A percentile compares a stretch with the other conserved stretches of the same genome.
Conservation (phyloP, 2,797 vertebrate genomes). For the Simalia tracyae region DNA sequence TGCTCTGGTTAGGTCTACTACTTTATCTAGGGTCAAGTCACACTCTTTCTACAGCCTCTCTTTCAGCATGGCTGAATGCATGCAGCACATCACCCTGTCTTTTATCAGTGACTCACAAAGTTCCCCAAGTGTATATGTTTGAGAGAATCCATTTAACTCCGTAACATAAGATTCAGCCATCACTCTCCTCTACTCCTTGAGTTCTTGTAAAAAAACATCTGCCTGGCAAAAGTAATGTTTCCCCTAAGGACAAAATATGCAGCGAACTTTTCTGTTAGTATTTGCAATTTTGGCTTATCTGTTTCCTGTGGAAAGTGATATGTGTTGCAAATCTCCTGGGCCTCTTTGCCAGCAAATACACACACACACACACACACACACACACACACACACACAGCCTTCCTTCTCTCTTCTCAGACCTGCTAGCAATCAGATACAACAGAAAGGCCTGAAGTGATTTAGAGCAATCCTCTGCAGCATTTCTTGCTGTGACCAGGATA, state of each 20-base stretch:
- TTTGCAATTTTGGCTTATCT: background rate
- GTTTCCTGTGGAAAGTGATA: background rate
- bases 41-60: background rate
- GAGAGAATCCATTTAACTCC: background rate
- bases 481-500: background rate
- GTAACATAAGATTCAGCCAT: background rate
- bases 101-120: background rate
- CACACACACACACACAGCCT: background rate
- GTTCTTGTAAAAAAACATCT: background rate
- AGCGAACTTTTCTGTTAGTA: background rate
- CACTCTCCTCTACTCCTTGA: background rate
- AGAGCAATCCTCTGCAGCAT: background rate
- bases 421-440: background rate
- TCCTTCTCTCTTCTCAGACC: background rate
- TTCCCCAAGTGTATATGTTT: background rate
- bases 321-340: background rate
- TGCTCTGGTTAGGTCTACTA: background rate
- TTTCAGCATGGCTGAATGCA: background rate
- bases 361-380: no score
- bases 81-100: background rate
- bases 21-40: background rate
- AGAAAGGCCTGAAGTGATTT: background rate
- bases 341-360: background rate
- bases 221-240: background rate
- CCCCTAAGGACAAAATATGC: background rate